Base-by-base conservation (phyloP, 2,797 vertebrate genomes). In the Lepus oiostolus region DNA sequence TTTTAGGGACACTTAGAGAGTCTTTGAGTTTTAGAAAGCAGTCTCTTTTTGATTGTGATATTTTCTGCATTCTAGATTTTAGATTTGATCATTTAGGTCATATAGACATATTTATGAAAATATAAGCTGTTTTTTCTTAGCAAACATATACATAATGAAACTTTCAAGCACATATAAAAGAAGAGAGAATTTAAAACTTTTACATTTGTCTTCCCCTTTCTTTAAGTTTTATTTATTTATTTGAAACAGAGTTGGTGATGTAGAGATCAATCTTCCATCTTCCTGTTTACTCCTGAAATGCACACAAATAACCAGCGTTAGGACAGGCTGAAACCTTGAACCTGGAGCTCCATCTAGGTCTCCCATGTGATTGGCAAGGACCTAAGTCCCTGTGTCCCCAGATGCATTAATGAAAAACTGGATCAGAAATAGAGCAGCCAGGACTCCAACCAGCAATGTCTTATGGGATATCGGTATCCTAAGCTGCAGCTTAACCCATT, bases 181-280 rank as follows among this genome's bases (percentile, higher is more conserved):
- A 87, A 81, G 26, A 52, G 10, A n/a, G 19, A 68, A 89, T 72
- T 88, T 47, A 50, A 94, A 94, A 87, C 22, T 81, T 13, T 17
- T 50, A 74, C 7, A 10, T 30, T 85, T 93, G 89, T 50, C 35
- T 91, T 47, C 42, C 42, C 42, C 42, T 47, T 47, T 47, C 42
- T 47, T 47, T 47, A 47, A 47, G 42, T 47, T 47, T 47, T 47
- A 47, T 47, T 47, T 47, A 47, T 47, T 47, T 47, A 47, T 47
- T 47, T 47, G 42, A 47, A 47, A 47, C 42, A 47, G 42, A 47
- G 42, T 47, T 47, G 42, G 42, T 47, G 42, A 10, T 47, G 42
- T 9, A 47, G 42, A 47, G 42, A 47, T 47, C 42, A 47, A 47
- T 47, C 42, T 47, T 47, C 9, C 8, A 9, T 47, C 42, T 82